Evolutionary conservation across 2,113 vertebrate species (phyloP), one percentile per base, ranked within the genome.

Genomic region (Lycaon pictus): DNA sequence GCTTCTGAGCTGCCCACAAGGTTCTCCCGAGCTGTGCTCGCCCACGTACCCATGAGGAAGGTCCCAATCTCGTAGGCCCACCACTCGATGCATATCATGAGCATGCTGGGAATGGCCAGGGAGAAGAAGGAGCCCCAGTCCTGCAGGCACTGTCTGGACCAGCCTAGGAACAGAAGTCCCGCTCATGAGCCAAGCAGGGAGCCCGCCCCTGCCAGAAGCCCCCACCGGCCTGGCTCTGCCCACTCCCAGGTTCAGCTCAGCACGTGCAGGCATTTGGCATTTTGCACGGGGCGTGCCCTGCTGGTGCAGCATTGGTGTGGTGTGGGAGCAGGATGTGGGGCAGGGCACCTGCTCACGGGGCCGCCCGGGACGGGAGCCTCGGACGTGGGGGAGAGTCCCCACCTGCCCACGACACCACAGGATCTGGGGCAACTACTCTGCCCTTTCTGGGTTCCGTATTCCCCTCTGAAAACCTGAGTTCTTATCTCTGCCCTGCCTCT

Each of bases 71-170:
- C 99, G 84, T 99, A 99, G n/a, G 99, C 74, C 99, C 99, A 99
- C 99, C 99, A 99, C 86, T 99, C 99, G 23, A 99, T 98, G 95
- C 95, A 99, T 43, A 98, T 8, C 99, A 99, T 99, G 3, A 99
- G 98, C 43, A 93, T 96, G 92, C 99, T 99, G 93, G 99, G 99
- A 58, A 99, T 0, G 0, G 99, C 99, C 82, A 99, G 98, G 51
- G 98, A 98, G 98, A 99, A 99, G 95, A 99, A 99, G 55, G 98
- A 96, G 56, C 99, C 99, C 99, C 99, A 99, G 11, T 99, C 99
- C 98, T 99, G 99, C 84, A 99, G 99, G 67, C 99, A 99, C 56
- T 99, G 99, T 0, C 56, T 98, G 97, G 99, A 99, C 99, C 99
- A 99, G 69, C 99, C 99, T 99, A 93, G 19, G 96, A 79, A 71